Base-by-base conservation (phyloP, 64 coral and sea anemone genomes). In the Pachyseris speciosa region DNA sequence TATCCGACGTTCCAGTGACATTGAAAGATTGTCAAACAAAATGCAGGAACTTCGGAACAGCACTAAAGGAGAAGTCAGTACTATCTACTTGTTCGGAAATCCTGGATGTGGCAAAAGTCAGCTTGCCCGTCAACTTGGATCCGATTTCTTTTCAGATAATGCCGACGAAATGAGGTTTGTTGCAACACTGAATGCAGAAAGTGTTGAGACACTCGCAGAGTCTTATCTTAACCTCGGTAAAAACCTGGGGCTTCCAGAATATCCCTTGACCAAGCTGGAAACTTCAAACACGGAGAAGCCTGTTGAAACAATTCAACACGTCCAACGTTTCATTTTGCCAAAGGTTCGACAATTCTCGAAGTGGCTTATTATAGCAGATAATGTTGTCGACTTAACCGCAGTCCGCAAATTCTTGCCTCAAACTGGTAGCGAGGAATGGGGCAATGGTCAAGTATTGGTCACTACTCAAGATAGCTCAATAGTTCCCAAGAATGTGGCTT, bases 161-260 rank as follows among this genome's bases (percentile, higher is more conserved):
- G 22, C 0, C 15, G 66, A 30, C 26, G 28, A 69, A 29, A 0
- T 69, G 36, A 69, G 12, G 3, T 69, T 69, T 38, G 66, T 26
- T 33, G 27, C 36, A 11, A 69, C 66, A 13, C 66, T 69, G 28
- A 69, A 69, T 22, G 66, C 28, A 33, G 27, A 33, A 33, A 69
- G 9, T 5, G 15, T 69, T 0, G 66, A 69, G 16, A 69, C 66
- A 34, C 84, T 87, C 19, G 20, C 52, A 0, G 36, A 72, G 5
- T 87, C 84, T 26, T 87, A 87, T 30, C 4, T 87, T 0, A 45
- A 47, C 9, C 42, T 87, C 48, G 84, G 64, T 5, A 42, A 19
- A 6, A 15, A 44, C 30, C 29, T 87, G 28, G 11, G 28, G 49
- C 31, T 64, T 9, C 32, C 44, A 17, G 43, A 87, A 69, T 40